phyloP scores from a whole-genome alignment of 2,113 vertebrate species.

The Labeo catla region DNA sequence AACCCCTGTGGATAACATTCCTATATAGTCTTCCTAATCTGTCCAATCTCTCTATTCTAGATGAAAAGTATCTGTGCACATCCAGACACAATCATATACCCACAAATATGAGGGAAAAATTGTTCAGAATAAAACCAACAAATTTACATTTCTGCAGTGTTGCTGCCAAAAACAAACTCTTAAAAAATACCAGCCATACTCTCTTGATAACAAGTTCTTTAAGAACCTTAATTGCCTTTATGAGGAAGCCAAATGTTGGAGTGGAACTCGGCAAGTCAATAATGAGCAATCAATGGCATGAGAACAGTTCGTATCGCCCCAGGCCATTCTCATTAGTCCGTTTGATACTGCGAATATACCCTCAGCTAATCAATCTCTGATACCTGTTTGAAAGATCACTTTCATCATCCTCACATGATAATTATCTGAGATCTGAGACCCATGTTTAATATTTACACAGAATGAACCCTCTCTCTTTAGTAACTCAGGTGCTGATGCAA shows the following conservation, averaged over 20 bases:
- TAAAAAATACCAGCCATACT: neutral
- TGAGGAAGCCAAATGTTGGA: slow-evolving; percentile 20
- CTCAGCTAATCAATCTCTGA: slow-evolving; percentile 5
- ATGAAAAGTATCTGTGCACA: neutral
- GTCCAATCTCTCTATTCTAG: neutral
- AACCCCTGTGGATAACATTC: neutral
- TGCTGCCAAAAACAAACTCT: neutral
- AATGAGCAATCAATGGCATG: slow-evolving; percentile 15
- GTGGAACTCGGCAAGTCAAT: slow-evolving; percentile 15
- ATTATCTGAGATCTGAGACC: neutral
- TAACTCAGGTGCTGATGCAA: neutral
- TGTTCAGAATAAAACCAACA: neutral
- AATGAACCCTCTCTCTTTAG: neutral
- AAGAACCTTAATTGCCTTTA: neutral
- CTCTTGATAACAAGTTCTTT: neutral
- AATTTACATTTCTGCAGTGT: neutral
- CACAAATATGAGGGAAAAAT: neutral
- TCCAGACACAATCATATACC: neutral
- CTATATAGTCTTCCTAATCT: neutral
- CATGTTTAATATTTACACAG: neutral
- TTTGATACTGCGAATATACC: neutral
- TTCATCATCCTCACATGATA: neutral
- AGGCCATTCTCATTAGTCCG: slow-evolving; percentile 19
- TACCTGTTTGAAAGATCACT: neutral
- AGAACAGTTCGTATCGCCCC: neutral